phyloP scores from a whole-genome alignment of 2,888 invertebrate species.

The Lepidocyrtoides sp. region DNA sequence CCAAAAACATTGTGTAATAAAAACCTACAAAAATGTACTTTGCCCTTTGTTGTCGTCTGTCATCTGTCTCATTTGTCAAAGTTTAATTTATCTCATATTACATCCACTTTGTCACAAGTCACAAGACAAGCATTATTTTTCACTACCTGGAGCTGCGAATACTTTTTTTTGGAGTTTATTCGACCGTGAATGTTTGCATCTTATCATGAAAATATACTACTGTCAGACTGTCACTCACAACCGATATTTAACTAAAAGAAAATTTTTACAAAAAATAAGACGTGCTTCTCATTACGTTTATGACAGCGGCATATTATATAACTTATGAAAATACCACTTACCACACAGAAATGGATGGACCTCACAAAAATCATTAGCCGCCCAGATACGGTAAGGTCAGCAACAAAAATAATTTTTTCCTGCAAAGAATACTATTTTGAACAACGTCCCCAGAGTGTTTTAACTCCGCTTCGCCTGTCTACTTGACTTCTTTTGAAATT shows the following conservation, averaged over 20 bases:
- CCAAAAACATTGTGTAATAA: slow-evolving; percentile 75
- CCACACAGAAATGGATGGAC: not conserved
- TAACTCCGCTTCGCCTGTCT: not conserved
- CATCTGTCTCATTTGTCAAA: slow-evolving; percentile 36
- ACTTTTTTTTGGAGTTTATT: no score
- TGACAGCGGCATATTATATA: not conserved
- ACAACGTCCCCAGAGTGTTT: not conserved
- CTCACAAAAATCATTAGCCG: not conserved
- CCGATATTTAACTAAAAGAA: not conserved
- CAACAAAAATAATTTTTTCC: no score
- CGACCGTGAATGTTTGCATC: not conserved
- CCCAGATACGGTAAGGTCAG: not conserved
- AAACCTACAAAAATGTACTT: slow-evolving; percentile 72
- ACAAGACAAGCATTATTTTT: not conserved
- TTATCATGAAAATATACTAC: not conserved
- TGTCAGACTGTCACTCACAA: slow-evolving; percentile 16
- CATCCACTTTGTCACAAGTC: not conserved
- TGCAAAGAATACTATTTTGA: not conserved
- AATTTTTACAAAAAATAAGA: not conserved
- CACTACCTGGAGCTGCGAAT: not conserved
- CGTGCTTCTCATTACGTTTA: not conserved
- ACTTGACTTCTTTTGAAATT: not conserved
- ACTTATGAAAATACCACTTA: not conserved
- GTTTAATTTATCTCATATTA: not conserved
- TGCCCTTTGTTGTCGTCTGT: slow-evolving; percentile 6